Base-by-base conservation (phyloP, 2,113 vertebrate genomes). In the Kryptolebias marmoratus region DNA sequence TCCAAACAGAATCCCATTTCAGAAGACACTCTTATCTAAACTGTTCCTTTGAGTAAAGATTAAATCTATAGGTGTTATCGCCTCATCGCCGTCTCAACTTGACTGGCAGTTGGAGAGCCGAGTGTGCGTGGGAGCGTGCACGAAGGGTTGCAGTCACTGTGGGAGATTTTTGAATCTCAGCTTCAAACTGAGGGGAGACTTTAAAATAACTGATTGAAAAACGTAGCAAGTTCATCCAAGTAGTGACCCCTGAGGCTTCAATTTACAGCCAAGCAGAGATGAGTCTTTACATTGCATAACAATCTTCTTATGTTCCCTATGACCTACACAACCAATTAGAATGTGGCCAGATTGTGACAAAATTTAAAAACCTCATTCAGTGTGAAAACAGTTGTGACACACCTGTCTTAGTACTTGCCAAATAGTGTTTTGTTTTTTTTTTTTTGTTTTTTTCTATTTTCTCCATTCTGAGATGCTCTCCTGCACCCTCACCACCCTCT, bases 221-320 rank as follows among this genome's bases (percentile, higher is more conserved):
- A 68, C 50, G 9, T 12, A 7, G 57, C 47, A 69, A 54, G 84
- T 87, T 87, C 77, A 81, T 87, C 84, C 87, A 84, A 83, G 72
- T 63, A 79, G 59, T 74, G 73, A 52, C 42, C 2, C 1, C 32
- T 27, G 0, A 2, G 2, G 49, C 36, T 36, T 44, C 66, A 42
- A 16, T 55, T 28, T 22, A 44, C 30, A 77, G 73, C 75, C 81
- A 77, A 84, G 39, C 18, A 45, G 68, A 50, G 64, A 59, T 60
- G 59, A 18, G 70, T 63, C 30, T 60, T 36, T 36, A 36, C 7
- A 7, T 7, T 36, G 32, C 3, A 36, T 36, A 7, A 36, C 32
- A 36, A 36, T 7, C 32, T 36, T 36, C 32, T 7, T 36, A 36
- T 36, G 32, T 7, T 36, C 32, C 7, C 32, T 36, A 4, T 36